Evolutionary conservation across 2,888 invertebrate species (phyloP).

Genomic region (Stenoptilia bipunctidactyla): DNA sequence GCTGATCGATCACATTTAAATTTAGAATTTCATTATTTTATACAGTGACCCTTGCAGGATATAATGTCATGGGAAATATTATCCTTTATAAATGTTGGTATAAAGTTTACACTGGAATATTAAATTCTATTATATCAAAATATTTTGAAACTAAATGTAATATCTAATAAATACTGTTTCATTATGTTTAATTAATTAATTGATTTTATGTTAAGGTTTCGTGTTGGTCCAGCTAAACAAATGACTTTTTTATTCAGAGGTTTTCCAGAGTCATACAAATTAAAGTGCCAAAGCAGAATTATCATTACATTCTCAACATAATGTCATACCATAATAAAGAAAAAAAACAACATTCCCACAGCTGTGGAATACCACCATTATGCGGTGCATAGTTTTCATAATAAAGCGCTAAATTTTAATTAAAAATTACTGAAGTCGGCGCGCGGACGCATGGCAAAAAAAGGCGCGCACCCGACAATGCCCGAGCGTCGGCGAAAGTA

Average conservation of each 20-base stretch:
- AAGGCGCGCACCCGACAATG: slow-evolving; percentile 28
- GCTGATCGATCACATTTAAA: slow-evolving; percentile 51
- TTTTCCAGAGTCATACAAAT: neutral
- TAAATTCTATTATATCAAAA: too few species aligned
- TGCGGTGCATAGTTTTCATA: slow-evolving; percentile 44
- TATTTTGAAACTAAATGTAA: too few species aligned
- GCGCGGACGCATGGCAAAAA: slow-evolving; percentile 32
- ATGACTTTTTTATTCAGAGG: neutral
- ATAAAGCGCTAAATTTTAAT: slow-evolving; percentile 60
- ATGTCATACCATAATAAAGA: slow-evolving; percentile 3
- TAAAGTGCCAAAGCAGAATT: neutral
- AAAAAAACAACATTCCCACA: slow-evolving; percentile 19
- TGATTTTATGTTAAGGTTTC: too few species aligned
- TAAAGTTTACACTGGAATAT: too few species aligned
- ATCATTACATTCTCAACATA: slow-evolving; percentile 3
- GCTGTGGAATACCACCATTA: slow-evolving; percentile 19
- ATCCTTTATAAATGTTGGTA: too few species aligned
- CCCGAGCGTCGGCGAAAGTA: slow-evolving; percentile 32
- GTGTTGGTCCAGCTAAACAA: neutral
- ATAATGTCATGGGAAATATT: too few species aligned
- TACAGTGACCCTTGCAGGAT: slow-evolving; percentile 43
- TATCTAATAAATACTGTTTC: too few species aligned
- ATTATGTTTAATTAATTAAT: too few species aligned
- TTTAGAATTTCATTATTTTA: slow-evolving; percentile 41
- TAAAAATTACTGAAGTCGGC: slow-evolving; percentile 41